A percentile compares a stretch with the other conserved stretches of the same genome.
phyloP scores from a whole-genome alignment of 2,888 invertebrate species.

The Antheraea yamamai region DNA sequence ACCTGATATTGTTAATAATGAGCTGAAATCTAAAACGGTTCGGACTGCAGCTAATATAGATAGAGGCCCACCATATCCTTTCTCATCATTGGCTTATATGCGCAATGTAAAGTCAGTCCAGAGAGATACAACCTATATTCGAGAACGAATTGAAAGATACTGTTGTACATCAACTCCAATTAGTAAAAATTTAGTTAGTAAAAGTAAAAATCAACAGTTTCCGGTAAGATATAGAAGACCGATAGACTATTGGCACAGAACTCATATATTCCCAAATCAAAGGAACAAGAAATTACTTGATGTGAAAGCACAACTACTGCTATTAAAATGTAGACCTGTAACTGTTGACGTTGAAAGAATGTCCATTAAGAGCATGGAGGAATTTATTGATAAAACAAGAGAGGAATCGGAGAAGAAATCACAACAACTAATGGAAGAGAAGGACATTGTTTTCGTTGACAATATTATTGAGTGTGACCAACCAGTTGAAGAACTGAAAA shows the following conservation, averaged over 20 bases:
- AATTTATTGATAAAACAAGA: conserved; percentile 62
- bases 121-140: conserved; percentile 59
- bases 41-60: conserved; percentile 64
- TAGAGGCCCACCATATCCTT: conserved; percentile 73
- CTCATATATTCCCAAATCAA: conserved; percentile 67
- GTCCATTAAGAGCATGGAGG: conserved; percentile 66
- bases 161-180: conserved; percentile 58
- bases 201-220: conserved; percentile 66
- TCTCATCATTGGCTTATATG: conserved; percentile 74
- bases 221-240: conserved; percentile 71
- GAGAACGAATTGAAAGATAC: conserved; percentile 72
- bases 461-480: conserved; percentile 56
- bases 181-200: conserved; percentile 64
- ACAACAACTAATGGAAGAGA: conserved; percentile 45
- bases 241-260: conserved; percentile 74
- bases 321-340: conserved; percentile 75
- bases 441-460: conserved; percentile 75
- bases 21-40: conserved; percentile 53
- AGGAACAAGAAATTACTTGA: conserved; percentile 69
- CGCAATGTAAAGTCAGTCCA: conserved; percentile 60
- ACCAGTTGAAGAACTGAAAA: conserved; percentile 51
- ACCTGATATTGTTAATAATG: conserved; percentile 37
- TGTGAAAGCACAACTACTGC: conserved; percentile 73
- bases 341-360: conserved; percentile 71
- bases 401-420: conserved; percentile 52